Conservation (phyloP, 1,140 invertebrate genomes). For the Neuroterus valhalla region DNA sequence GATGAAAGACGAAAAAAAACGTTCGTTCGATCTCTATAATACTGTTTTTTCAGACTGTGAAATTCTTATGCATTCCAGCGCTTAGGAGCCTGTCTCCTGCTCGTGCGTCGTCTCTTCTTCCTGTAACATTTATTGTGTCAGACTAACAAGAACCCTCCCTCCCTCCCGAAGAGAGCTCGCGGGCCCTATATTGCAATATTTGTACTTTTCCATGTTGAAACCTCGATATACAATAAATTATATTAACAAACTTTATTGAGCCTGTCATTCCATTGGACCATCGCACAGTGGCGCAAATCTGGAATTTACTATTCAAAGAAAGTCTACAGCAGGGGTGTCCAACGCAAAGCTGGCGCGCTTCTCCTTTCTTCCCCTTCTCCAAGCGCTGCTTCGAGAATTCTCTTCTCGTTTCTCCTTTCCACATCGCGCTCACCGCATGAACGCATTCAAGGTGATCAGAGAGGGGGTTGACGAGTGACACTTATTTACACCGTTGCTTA, state of each 20-base stretch:
- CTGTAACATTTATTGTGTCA: constrained; percentile 35
- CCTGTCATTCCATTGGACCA: constrained; percentile 25
- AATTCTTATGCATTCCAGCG: constrained; percentile 26
- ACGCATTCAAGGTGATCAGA: no score
- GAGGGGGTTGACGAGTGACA: no score
- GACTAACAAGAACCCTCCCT: constrained; percentile 58
- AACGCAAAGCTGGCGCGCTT: no score
- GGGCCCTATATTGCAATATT: constrained; percentile 76
- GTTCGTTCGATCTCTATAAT: constrained; percentile 34
- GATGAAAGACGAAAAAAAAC: constrained; percentile 34
- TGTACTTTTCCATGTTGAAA: constrained; percentile 77
- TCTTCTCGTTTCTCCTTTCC: no score
- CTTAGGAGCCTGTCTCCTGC: constrained; percentile 37
- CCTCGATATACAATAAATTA: constrained; percentile 77
- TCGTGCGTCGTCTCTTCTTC: constrained; percentile 57
- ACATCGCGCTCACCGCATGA: no score
- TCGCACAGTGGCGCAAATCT: no score
- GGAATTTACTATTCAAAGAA: no score
- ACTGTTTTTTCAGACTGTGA: constrained; percentile 14
- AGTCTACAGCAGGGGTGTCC: no score
- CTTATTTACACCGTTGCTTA: no score
- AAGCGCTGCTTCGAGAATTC: no score
- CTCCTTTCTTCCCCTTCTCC: no score
- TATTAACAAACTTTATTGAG: constrained; percentile 74
- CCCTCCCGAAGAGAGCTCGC: constrained; percentile 72